These are phyloP conservation scores for Craseonycteris thonglongyai DNA, from an alignment of 2,113 vertebrate species.

Conservation along the genomic window DNA sequence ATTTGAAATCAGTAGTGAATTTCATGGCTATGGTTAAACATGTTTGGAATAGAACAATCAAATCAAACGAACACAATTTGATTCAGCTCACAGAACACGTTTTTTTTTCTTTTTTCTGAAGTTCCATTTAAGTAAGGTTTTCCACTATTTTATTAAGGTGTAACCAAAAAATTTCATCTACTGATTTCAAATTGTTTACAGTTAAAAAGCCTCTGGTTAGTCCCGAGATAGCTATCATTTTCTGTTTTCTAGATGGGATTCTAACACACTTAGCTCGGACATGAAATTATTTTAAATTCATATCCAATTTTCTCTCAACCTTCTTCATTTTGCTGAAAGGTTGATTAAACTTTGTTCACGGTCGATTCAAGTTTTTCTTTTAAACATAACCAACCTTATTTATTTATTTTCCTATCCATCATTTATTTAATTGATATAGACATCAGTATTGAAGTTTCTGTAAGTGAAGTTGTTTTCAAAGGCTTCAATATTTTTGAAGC, in stretches of 20 bases:
- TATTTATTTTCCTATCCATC: background rate
- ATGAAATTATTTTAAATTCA: constrained; percentile 28
- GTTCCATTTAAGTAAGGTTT: background rate
- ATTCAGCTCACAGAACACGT: background rate
- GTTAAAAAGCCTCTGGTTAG: background rate
- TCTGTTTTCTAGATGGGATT: constrained; percentile 10
- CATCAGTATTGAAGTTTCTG: background rate
- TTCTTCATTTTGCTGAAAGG: background rate
- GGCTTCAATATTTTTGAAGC: constrained; percentile 39
- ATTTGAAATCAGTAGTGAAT: constrained; percentile 22
- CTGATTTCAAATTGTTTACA: background rate
- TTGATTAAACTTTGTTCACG: background rate
- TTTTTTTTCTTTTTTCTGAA: background rate
- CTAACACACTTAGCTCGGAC: background rate
- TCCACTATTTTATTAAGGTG: background rate
- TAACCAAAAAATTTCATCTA: background rate
- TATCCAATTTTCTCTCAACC: background rate
- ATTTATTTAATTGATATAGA: background rate
- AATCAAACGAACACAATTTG: background rate
- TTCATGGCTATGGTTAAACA: background rate
- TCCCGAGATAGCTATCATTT: background rate
- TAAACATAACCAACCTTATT: background rate
- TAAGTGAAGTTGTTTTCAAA: constrained; percentile 57
- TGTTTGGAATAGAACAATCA: constrained; percentile 4
- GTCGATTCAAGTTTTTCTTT: background rate